Base-by-base conservation (phyloP, 1,140 invertebrate species). In the Saccostrea echinata region DNA sequence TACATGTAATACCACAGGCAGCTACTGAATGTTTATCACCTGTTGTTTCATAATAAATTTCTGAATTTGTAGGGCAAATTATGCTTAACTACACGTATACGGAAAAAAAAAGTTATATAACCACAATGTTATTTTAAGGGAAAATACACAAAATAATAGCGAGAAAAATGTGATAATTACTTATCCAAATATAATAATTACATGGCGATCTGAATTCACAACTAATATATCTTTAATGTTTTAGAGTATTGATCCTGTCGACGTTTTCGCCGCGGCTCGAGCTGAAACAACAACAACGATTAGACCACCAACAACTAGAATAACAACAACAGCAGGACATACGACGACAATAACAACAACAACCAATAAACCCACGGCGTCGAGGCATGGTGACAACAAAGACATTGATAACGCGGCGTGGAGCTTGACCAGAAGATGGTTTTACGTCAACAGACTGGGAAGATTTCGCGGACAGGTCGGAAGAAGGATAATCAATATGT, bases 401-500 rank as follows among this genome's bases (percentile, higher is more conserved):
- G 9, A 12, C 16, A 27, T 27, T 0, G 64, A 21, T 24, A 30
- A 4, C 12, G 64, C 64, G n/a, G 64, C 64, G 27, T 71, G 68
- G 68, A 27, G 24, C 11, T 71, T 30, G 68, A 30, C 68, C 27
- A 33, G 68, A 27, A 71, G 68, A 71, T 71, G 68, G 68, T 71
- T 71, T 33, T 71, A 71, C 13, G 68, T 71, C 27, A 71, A 71
- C 68, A 30, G 68, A 30, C 30, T 71, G 2, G 68, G 68, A 3
- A 30, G 68, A 33, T 71, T 71, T 71, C 68, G 68, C 2, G 68
- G 68, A 33, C 68, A 71, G 27, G 68, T 27, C 9, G 68, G 68
- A 12, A 71, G 68, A 16, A 27, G 68, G 3, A 71, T 71, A 71
- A 71, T 71, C 68, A 71, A 71, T 71, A 71, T 71, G 68, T 71